phyloP scores from a whole-genome alignment of 2,113 vertebrate genomes.

The Cynopterus brachyotis region DNA sequence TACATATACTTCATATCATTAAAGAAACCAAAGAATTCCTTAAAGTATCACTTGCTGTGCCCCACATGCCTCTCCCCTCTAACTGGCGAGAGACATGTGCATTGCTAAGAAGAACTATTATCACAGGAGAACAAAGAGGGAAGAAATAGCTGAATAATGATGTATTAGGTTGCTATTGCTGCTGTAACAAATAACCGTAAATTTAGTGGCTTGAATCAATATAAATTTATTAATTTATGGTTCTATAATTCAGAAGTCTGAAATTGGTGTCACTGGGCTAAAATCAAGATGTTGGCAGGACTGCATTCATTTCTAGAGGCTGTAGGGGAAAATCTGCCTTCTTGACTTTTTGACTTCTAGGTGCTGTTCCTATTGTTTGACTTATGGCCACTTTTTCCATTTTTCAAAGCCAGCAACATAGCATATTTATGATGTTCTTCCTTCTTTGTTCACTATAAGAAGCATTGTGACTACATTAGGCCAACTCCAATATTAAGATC shows the following conservation, averaged over 20 bases:
- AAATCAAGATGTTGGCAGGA: neutral
- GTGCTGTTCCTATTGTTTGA: too few species aligned
- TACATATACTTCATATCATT: neutral
- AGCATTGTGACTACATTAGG: neutral
- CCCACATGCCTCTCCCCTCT: rapidly evolving
- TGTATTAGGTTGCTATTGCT: neutral
- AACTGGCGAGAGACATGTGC: neutral
- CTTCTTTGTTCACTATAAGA: neutral
- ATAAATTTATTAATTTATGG: neutral
- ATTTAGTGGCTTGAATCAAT: neutral
- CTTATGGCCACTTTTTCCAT: neutral
- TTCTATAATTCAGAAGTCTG: neutral
- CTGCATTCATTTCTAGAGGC: neutral
- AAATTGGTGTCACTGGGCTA: neutral
- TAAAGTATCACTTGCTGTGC: neutral
- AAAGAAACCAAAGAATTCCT: neutral
- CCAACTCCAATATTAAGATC: neutral
- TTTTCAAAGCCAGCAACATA: neutral
- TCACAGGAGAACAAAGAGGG: neutral
- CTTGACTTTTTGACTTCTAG: neutral
- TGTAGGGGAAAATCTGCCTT: neutral
- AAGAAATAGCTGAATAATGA: neutral
- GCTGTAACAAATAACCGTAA: neutral
- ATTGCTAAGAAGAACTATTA: neutral
- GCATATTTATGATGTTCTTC: neutral